Percentiles rank a stretch among this genome's conserved stretches.
Conservation (phyloP, 2,888 invertebrate species). For the Lapara coniferarum region DNA sequence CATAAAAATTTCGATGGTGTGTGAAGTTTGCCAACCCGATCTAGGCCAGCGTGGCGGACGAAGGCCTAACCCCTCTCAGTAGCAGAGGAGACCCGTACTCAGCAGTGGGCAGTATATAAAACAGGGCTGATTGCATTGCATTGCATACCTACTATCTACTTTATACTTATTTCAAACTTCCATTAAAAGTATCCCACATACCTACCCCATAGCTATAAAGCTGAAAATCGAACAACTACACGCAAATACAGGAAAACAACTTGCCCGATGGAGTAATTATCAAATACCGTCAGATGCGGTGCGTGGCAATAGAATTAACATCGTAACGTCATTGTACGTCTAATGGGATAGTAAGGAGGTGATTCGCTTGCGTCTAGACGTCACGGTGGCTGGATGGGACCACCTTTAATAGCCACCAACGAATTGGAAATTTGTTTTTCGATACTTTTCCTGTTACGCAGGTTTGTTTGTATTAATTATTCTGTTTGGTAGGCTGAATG, state of each 20-base stretch:
- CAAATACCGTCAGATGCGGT: constrained; percentile 64
- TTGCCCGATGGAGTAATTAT: constrained; percentile 55
- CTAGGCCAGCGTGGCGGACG: no score
- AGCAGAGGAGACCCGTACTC: no score
- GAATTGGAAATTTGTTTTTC: constrained; percentile 30
- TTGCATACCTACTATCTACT: no score
- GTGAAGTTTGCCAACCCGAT: no score
- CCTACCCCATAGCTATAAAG: constrained; percentile 31
- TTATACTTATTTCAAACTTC: no score
- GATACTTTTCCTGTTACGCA: constrained; percentile 17
- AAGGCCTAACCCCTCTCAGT: no score
- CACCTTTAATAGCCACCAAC: constrained; percentile 38
- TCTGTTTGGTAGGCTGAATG: not conserved
- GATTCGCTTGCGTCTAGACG: constrained; percentile 75
- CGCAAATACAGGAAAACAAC: not conserved
- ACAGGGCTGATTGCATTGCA: no score
- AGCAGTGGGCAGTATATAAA: no score
- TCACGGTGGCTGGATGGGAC: constrained; percentile 55
- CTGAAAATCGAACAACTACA: constrained; percentile 14
- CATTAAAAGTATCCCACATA: not conserved
- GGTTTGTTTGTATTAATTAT: not conserved
- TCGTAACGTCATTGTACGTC: constrained; percentile 71
- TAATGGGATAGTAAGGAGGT: constrained; percentile 67
- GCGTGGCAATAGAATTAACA: constrained; percentile 69
- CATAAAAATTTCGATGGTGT: no score